Evolutionary conservation across 2,888 invertebrate genomes (phyloP).

Genomic region (Nomada fabriciana): DNA sequence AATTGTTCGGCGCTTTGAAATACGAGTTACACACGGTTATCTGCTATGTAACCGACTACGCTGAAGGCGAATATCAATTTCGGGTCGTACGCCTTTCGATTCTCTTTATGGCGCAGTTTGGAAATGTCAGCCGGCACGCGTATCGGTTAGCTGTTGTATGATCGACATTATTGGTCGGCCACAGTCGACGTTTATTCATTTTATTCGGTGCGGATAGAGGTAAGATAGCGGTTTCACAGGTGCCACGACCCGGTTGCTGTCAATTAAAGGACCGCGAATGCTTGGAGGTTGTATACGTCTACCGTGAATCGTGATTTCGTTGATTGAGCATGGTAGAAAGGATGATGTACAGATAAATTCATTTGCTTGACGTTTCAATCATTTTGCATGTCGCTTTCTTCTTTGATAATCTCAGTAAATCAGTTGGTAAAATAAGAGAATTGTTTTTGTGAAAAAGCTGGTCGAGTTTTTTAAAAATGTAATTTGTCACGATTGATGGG

Average conservation of each 20-base stretch:
- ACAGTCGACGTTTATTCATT: background rate
- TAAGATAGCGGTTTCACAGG: background rate
- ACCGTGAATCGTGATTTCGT: too few species aligned
- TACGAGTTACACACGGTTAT: slow-evolving; percentile 61
- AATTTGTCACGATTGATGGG: too few species aligned
- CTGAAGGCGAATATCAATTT: background rate
- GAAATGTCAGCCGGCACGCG: background rate
- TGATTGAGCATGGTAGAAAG: too few species aligned
- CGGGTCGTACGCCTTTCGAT: slow-evolving; percentile 1
- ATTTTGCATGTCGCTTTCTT: too few species aligned
- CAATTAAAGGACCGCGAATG: too few species aligned
- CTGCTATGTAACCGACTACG: slow-evolving; percentile 1
- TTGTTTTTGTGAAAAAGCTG: too few species aligned
- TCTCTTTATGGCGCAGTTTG: background rate
- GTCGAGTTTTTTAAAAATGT: too few species aligned
- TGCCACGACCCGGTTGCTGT: background rate
- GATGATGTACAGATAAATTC: too few species aligned
- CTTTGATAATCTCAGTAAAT: too few species aligned
- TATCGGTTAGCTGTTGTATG: background rate
- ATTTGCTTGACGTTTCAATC: too few species aligned
- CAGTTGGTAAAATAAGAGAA: too few species aligned
- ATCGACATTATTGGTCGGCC: background rate
- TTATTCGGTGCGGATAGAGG: background rate
- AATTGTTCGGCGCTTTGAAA: slow-evolving; percentile 69
- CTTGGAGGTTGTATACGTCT: too few species aligned